phyloP scores from a whole-genome alignment of 2,113 vertebrate species.

The Hiodon alosoides region DNA sequence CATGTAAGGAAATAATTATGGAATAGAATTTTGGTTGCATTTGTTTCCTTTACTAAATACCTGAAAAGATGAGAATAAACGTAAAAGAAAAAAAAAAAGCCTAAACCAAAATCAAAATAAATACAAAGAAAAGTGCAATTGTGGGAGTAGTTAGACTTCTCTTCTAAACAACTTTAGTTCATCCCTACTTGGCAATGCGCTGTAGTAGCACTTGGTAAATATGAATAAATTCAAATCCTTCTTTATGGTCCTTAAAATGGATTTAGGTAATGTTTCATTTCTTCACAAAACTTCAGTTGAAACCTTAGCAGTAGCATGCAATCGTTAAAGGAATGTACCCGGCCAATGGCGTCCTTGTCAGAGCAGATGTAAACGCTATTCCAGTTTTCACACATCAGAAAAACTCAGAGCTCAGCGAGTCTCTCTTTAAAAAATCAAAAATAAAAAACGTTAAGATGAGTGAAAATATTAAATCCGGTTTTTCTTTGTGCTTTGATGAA shows the following conservation, averaged over 20 bases:
- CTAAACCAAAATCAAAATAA: constrained; percentile 3
- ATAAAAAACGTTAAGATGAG: constrained; percentile 39
- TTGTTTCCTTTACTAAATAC: constrained; percentile 31
- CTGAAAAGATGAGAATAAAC: constrained; percentile 25
- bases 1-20: background rate
- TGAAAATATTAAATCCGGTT: constrained; percentile 53
- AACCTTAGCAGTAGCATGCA: constrained; percentile 51
- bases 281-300: constrained; percentile 37
- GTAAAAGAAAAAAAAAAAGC: constrained; percentile 3
- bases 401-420: constrained; percentile 44
- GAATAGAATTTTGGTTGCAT: constrained; percentile 9
- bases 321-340: constrained; percentile 62
- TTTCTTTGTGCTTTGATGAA: constrained; percentile 54
- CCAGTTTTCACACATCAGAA: constrained; percentile 64
- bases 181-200: constrained; percentile 44
- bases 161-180: background rate
- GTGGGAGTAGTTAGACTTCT: constrained; percentile 21
- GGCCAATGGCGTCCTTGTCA: constrained; percentile 60
- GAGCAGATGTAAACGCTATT: constrained; percentile 69
- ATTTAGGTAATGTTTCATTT: constrained; percentile 31
- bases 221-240: too few relatives aligned
- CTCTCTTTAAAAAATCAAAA: constrained; percentile 32
- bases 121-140: constrained; percentile 48
- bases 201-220: too few relatives aligned
- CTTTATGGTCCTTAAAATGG: constrained; percentile 24